phyloP scores from a whole-genome alignment of 2,113 vertebrate species.

The Gorilla gorilla region DNA sequence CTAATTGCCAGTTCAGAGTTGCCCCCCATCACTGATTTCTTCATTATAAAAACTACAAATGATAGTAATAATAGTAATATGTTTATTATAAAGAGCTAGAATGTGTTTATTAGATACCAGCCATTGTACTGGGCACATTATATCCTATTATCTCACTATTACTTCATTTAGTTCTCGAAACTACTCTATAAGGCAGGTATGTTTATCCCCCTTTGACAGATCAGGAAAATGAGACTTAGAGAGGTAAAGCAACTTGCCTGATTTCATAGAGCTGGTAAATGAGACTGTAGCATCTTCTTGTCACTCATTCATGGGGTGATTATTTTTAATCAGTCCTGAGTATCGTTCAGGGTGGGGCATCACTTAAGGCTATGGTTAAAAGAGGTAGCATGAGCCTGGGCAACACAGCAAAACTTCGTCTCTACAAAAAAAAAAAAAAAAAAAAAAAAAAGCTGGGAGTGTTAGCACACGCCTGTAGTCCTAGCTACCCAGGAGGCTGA shows the following conservation, averaged over 20 bases:
- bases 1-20: constrained; percentile 5
- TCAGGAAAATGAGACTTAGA: neutral
- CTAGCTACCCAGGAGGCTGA: too few species aligned
- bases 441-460: too few species aligned
- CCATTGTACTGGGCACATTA: neutral
- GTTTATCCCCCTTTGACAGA: neutral
- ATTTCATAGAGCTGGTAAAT: neutral
- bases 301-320: neutral
- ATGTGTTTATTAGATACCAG: neutral
- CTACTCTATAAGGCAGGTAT: neutral
- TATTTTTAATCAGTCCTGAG: neutral
- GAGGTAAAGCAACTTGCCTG: neutral
- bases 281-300: neutral
- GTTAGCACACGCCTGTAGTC: too few species aligned
- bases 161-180: neutral
- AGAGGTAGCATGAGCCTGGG: neutral
- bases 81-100: neutral
- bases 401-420: too few species aligned
- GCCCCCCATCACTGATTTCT: neutral
- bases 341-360: neutral
- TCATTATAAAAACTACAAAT: neutral
- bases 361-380: neutral
- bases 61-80: neutral
- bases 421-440: too few species aligned
- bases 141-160: neutral